Base-by-base conservation (phyloP, 2,888 invertebrate genomes). In the Idaea aversata region DNA sequence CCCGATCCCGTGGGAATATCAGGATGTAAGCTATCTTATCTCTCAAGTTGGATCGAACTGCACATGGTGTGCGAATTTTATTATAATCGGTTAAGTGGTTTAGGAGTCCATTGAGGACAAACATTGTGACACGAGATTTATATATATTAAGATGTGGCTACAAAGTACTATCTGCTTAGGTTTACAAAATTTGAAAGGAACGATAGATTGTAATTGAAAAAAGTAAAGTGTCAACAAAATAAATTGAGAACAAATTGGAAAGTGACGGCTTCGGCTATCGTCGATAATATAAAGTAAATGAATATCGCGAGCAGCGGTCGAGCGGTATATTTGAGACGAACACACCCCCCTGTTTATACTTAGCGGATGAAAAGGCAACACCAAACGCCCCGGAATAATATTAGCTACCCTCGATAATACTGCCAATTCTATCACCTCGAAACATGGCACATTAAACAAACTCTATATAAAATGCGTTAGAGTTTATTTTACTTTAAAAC, bases 341-440 rank as follows among this genome's bases (percentile, higher is more conserved):
- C 90, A 91, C 92, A 90, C 91, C 92, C 92, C 87, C 88, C 88
- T 92, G 89, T 93, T 93, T 92, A 92, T 91, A 91, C 91, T 91
- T 89, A 88, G 86, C 85, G 90, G 91, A 92, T 92, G 92, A 92
- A 93, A 93, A 92, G 92, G 92, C 92, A 93, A 93, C 92, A 92
- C 85, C 85, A 83, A 90, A 88, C 92, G 91, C 91, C 91, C 91
- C 90, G 87, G 88, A 90, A 93, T 92, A 92, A 92, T 91, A 93
- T 92, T 92, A 92, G 92, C 92, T 87, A 89, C 91, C 92, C 92
- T 90, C 88, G 84, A 91, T 91, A 88, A 90, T 86, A 85, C 85
- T 82, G 78, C 85, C 88, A 86, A 88, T 88, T 85, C 82, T 80
- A 81, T 80, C 85, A 82, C 81, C 80, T 78, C 67, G 57, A 67